Conservation (phyloP, 1,140 invertebrate species). For the Drepana arcuata region DNA sequence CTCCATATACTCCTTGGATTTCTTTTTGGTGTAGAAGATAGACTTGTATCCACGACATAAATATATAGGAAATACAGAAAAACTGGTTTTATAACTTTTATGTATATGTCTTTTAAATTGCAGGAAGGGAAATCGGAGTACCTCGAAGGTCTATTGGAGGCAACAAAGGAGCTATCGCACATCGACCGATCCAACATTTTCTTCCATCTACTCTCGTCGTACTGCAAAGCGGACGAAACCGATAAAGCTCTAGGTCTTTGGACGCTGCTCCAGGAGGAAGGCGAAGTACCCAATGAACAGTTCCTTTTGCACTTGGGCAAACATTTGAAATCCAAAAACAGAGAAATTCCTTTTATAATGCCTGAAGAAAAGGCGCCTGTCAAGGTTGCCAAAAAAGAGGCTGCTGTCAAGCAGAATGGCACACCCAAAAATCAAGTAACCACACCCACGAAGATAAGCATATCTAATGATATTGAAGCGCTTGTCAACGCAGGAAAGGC, state of each 20-base stretch:
- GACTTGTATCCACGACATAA: too few relatives aligned
- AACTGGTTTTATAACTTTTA: not conserved
- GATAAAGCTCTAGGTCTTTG: constrained; percentile 83
- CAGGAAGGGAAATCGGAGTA: constrained; percentile 77
- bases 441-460: constrained; percentile 23
- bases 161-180: constrained; percentile 81
- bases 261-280: constrained; percentile 87
- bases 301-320: constrained; percentile 78
- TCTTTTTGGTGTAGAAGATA: too few relatives aligned
- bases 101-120: constrained; percentile 13
- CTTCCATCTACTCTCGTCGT: constrained; percentile 79
- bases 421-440: constrained; percentile 9
- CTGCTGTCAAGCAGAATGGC: constrained; percentile 6
- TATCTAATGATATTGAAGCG: constrained; percentile 31
- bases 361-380: constrained; percentile 42
- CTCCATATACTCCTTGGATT: too few relatives aligned
- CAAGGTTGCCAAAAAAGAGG: constrained; percentile 10
- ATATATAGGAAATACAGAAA: too few relatives aligned
- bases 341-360: constrained; percentile 79
- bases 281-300: constrained; percentile 77
- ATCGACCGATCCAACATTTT: constrained; percentile 84
- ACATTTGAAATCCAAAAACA: constrained; percentile 76
- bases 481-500: constrained; percentile 61
- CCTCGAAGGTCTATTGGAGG: constrained; percentile 81
- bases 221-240: constrained; percentile 77